Evolutionary conservation across 2,888 invertebrate species (phyloP).

Genomic region (Athalia cordata): DNA sequence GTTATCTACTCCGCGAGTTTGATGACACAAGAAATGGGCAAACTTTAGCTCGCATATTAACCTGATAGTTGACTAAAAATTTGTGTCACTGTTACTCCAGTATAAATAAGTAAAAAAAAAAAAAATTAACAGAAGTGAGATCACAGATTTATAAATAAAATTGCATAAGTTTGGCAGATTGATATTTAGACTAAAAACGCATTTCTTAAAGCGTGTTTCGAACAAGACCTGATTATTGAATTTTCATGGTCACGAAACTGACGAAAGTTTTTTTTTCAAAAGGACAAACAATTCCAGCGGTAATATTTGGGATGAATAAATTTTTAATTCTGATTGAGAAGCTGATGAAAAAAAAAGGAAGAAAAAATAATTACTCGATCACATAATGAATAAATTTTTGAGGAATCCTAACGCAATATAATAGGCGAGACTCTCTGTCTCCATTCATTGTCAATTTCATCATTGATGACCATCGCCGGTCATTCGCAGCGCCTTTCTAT

Average conservation of each 20-base stretch:
- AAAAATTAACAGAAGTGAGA: not conserved
- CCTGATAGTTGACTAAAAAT: not conserved
- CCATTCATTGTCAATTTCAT: constrained; percentile 6
- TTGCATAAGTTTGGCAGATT: too few relatives aligned
- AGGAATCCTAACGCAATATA: not conserved
- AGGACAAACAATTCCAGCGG: too few relatives aligned
- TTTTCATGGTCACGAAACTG: not conserved
- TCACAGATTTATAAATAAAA: too few relatives aligned
- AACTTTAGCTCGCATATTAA: not conserved
- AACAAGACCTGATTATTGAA: not conserved
- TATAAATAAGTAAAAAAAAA: too few relatives aligned
- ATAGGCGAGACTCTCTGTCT: not conserved
- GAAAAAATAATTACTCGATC: not conserved
- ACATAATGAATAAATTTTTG: not conserved
- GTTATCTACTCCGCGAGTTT: not conserved
- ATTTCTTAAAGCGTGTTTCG: not conserved
- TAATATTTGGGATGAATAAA: not conserved
- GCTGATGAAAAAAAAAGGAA: not conserved
- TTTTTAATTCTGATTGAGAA: not conserved
- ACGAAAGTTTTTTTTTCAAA: too few relatives aligned
- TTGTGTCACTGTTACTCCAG: not conserved
- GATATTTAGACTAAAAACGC: not conserved
- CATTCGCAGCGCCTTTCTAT: constrained; percentile 1
- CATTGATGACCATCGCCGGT: not conserved
- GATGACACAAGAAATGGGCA: not conserved